phyloP scores from a whole-genome alignment of 2,797 vertebrate genomes.

The Pseudochromis fuscus region DNA sequence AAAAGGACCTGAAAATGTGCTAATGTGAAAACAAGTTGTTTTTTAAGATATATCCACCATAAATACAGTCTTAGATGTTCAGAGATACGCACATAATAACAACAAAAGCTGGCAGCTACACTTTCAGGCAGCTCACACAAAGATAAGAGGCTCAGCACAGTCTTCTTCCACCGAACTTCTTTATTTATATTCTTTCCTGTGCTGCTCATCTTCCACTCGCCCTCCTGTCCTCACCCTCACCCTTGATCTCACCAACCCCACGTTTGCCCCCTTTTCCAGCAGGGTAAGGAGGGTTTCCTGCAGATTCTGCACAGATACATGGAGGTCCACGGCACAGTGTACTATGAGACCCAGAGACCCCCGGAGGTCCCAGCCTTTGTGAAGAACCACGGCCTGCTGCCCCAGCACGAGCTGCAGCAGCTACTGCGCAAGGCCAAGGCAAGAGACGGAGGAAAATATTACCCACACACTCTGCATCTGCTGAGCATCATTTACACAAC shows the following conservation, averaged over 20 bases:
- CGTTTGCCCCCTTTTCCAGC: slow-evolving; percentile 50
- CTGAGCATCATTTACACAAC: background rate
- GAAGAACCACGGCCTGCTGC: slow-evolving; percentile 95
- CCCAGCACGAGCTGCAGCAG: slow-evolving; percentile 96
- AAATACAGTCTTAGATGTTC: slow-evolving; percentile 4
- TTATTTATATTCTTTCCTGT: background rate
- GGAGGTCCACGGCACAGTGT: slow-evolving; percentile 97
- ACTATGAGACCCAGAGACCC: slow-evolving; percentile 95
- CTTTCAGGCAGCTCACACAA: slow-evolving; percentile 10
- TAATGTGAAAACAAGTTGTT: too few species aligned
- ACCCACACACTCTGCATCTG: background rate
- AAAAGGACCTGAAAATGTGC: background rate
- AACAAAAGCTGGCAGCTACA: slow-evolving; percentile 8
- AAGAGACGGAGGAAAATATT: slow-evolving; percentile 34
- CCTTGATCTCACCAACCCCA: slow-evolving; percentile 16
- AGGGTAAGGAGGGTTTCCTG: slow-evolving; percentile 96
- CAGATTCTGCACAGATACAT: slow-evolving; percentile 94
- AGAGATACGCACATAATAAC: background rate
- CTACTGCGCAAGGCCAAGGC: slow-evolving; percentile 96
- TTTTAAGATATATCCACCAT: background rate
- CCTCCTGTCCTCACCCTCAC: slow-evolving; percentile 1
- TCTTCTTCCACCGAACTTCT: background rate
- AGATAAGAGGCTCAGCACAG: slow-evolving; percentile 12
- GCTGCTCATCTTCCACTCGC: background rate
- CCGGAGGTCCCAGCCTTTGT: slow-evolving; percentile 95